These are phyloP conservation scores for Podarcis siculus DNA, from an alignment of 2,797 vertebrate genomes.

Conservation along the genomic window DNA sequence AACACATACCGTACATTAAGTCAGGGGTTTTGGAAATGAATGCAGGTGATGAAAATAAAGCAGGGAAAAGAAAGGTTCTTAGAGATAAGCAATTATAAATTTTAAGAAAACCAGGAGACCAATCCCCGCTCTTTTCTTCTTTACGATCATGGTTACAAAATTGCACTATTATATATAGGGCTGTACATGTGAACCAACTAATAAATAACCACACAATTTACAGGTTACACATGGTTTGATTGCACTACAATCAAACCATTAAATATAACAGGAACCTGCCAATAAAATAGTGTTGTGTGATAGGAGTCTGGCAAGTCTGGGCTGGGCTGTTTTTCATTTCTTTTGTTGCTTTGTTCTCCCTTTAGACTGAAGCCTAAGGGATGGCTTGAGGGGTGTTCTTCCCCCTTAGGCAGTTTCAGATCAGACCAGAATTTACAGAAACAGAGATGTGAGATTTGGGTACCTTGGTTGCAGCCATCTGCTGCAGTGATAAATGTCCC, in stretches of 20 bases:
- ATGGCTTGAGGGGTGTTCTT: neutral
- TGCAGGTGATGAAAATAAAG: neutral
- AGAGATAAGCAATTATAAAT: neutral
- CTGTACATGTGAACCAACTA: no score
- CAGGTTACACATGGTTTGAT: neutral
- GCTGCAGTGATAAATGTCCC: slow-evolving; percentile 2
- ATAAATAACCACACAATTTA: neutral
- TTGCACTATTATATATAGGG: no score
- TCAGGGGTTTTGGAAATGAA: neutral
- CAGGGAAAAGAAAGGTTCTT: neutral
- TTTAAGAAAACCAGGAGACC: neutral
- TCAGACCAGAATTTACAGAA: neutral
- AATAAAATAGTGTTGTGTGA: neutral
- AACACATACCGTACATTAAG: neutral
- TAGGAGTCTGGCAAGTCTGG: slow-evolving; percentile 6
- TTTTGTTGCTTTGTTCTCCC: neutral
- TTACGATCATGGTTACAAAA: neutral
- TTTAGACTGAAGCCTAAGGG: neutral
- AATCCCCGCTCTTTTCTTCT: neutral
- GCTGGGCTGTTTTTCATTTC: neutral
- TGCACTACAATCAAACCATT: neutral
- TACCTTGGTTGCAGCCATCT: neutral
- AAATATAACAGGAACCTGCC: neutral
- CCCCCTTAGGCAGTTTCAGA: neutral
- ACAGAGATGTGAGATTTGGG: neutral